Conservation (phyloP, 2,113 vertebrate species). For the Sturnira hondurensis region DNA sequence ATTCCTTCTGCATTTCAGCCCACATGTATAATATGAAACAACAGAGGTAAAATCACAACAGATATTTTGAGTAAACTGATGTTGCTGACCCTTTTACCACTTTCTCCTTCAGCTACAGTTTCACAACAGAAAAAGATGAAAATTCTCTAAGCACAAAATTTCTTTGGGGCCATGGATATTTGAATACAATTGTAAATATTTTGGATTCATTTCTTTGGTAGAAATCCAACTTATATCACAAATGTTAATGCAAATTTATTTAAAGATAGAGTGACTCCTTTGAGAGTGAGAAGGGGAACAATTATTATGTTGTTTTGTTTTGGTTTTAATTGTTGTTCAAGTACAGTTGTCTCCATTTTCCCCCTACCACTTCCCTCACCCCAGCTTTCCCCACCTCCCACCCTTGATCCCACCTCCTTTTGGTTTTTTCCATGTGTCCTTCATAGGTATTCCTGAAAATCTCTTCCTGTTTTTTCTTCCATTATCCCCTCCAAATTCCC, state of each 20-base stretch:
- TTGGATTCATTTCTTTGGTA: conserved; percentile 1
- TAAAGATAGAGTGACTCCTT: neutral
- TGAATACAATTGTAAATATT: neutral
- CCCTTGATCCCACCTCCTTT: no score
- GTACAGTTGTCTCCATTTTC: no score
- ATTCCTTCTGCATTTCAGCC: neutral
- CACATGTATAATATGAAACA: neutral
- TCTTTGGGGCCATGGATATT: neutral
- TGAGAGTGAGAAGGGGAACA: neutral
- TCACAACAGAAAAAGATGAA: neutral
- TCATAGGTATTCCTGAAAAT: no score
- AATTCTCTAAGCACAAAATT: neutral
- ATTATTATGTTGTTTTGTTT: neutral
- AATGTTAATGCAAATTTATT: neutral
- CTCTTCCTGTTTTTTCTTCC: no score
- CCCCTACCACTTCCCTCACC: no score
- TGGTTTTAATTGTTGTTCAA: no score
- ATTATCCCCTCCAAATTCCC: no score
- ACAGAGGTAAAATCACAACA: neutral
- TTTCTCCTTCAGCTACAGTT: neutral
- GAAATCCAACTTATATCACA: neutral
- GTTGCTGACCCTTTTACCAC: neutral
- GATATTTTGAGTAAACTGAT: neutral
- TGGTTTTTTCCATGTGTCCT: no score
- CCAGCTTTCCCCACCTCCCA: no score